Base-by-base conservation (phyloP, 1,140 invertebrate species). In the Orius insidiosus region DNA sequence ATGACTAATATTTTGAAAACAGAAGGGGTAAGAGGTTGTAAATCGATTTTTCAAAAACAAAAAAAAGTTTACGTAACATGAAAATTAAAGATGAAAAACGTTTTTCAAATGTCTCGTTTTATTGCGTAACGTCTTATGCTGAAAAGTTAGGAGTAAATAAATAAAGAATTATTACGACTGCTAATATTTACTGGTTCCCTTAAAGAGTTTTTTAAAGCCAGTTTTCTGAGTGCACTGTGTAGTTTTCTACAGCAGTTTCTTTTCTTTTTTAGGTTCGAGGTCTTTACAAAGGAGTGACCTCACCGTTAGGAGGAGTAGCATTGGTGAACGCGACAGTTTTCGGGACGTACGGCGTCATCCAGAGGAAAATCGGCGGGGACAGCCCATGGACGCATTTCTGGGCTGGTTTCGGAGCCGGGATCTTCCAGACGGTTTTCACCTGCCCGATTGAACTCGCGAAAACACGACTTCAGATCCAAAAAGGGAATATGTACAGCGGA, bases 251-350 rank as follows among this genome's bases (percentile, higher is more conserved):
- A n/a, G n/a, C n/a, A n/a, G n/a, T n/a, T n/a, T n/a, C n/a, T n/a
- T n/a, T n/a, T n/a, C n/a, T n/a, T n/a, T 24, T 24, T 24, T 49
- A 75, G 72, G 52, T 74, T 42, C 51, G 55, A 41, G 82, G 78
- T 3, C 63, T 86, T 6, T 89, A 87, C 62, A 71, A 76, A 52
- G 89, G 89, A 6, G 80, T 95, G 54, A 71, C 76, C 2, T 87
- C 85, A 16, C 90, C 90, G 5, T 68, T 95, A 59, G 76, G 74
- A 10, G 85, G 86, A 6, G 76, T 94, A 4, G 78, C 85, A 9
- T 65, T 75, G 4, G 76, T 95, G 2, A 95, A 95, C 60, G 87
- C 89, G 1, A 76, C 94, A 30, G 76, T 92, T 2, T 96, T 96
- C 57, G 88, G 90, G 1, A 78, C 88, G 2, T 89, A 94, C 56